Percentiles rank a stretch among this genome's conserved stretches.
Evolutionary conservation across 1,140 invertebrate species (phyloP).

Genomic region (Drosophila carrolli): DNA sequence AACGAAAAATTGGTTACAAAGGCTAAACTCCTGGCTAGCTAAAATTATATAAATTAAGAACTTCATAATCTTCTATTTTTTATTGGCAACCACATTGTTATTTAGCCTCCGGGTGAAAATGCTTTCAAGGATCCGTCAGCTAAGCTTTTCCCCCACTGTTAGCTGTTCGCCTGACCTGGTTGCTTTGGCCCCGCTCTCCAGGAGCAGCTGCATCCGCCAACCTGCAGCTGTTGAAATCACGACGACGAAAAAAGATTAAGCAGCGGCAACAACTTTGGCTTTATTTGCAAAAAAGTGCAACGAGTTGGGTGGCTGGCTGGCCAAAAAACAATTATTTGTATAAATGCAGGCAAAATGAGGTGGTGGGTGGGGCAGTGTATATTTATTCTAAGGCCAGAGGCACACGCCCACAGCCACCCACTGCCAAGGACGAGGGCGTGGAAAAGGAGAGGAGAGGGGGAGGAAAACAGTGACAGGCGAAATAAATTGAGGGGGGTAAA

Average conservation of each 20-base stretch:
- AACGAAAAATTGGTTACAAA: too few relatives aligned
- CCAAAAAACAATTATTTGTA: conserved; percentile 80
- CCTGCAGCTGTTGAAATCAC: conserved; percentile 46
- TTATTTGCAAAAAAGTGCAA: conserved; percentile 54
- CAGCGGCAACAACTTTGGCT: conserved; percentile 66
- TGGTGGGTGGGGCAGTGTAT: conserved; percentile 40
- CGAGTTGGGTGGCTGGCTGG: conserved; percentile 49
- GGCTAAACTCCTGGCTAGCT: too few relatives aligned
- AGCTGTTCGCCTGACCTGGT: conserved; percentile 40
- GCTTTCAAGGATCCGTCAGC: conserved; percentile 7
- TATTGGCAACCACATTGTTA: background rate
- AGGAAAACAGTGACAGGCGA: conserved; percentile 31
- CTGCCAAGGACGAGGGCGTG: background rate
- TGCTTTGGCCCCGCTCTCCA: conserved; percentile 24
- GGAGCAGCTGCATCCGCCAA: conserved; percentile 27
- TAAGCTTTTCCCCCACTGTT: conserved; percentile 26
- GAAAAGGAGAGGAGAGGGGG: background rate
- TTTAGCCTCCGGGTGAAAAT: conserved; percentile 1
- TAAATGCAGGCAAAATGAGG: conserved; percentile 20
- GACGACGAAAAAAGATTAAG: conserved; percentile 61
- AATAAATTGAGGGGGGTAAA: conserved; percentile 68
- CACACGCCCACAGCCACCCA: conserved; percentile 1
- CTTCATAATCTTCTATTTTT: background rate
- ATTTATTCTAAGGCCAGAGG: conserved; percentile 72
- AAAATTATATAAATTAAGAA: too few relatives aligned